Conservation (phyloP, 2,797 vertebrate species). For the Glyptemys insculpta region DNA sequence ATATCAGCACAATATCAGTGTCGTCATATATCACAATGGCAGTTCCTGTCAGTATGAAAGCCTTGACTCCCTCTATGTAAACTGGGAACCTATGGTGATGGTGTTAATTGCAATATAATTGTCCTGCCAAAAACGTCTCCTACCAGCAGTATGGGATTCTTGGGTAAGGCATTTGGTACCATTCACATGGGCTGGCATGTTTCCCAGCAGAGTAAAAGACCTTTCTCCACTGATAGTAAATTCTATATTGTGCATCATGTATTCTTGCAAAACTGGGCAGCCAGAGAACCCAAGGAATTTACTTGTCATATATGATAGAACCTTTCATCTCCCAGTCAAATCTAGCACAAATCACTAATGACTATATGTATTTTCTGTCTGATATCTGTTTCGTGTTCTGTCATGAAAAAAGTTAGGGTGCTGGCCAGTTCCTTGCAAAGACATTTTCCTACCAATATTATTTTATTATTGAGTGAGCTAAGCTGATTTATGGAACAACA, state of each 20-base stretch:
- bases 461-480: not conserved
- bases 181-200: not conserved
- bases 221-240: not conserved
- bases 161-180: not conserved
- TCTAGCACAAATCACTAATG: not conserved
- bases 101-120: not conserved
- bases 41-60: not conserved
- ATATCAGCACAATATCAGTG: not conserved
- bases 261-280: not conserved
- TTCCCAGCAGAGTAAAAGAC: not conserved
- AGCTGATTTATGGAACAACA: not conserved
- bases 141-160: not conserved
- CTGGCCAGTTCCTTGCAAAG: not conserved
- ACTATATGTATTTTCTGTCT: not conserved
- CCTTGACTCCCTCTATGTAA: not conserved
- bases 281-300: not conserved
- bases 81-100: not conserved
- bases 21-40: not conserved
- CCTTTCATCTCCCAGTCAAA: rapidly evolving
- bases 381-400: not conserved
- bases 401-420: rapidly evolving
- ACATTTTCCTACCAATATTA: not conserved
- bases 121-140: not conserved
- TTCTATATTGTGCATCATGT: not conserved
- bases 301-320: not conserved